phyloP scores from a whole-genome alignment of 2,888 invertebrate species.

The Noctua janthina region DNA sequence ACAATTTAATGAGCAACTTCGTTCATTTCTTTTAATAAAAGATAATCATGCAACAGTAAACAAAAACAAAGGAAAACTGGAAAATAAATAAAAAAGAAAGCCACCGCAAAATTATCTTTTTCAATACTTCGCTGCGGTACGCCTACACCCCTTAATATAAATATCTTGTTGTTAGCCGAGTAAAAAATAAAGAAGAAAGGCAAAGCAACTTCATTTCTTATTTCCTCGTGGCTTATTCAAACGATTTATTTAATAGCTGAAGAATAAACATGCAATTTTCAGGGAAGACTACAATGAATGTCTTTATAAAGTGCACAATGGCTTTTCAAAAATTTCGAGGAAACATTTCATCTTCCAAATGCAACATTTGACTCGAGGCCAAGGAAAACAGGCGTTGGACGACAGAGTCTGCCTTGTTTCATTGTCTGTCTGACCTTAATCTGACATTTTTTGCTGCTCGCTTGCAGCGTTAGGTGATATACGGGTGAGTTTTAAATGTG shows the following conservation, averaged over 20 bases:
- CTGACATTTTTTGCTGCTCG: constrained; percentile 78
- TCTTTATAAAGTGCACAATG: constrained; percentile 57
- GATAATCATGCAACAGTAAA: constrained; percentile 6
- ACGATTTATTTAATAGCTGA: constrained; percentile 54
- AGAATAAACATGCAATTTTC: constrained; percentile 57
- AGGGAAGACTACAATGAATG: constrained; percentile 40
- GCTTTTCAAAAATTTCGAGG: constrained; percentile 66
- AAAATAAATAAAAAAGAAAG: constrained; percentile 34
- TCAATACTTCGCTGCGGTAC: constrained; percentile 53
- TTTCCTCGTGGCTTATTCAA: constrained; percentile 46
- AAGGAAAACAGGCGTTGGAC: constrained; percentile 80
- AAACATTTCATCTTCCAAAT: constrained; percentile 79
- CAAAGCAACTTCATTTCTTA: constrained; percentile 45
- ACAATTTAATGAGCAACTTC: neutral
- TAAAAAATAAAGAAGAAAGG: constrained; percentile 24
- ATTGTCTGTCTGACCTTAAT: constrained; percentile 85
- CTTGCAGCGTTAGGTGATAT: constrained; percentile 71
- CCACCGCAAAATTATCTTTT: constrained; percentile 48
- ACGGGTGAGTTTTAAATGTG: constrained; percentile 46
- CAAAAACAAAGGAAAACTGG: constrained; percentile 16
- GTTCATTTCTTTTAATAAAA: constrained; percentile 6
- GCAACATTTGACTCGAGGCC: constrained; percentile 79
- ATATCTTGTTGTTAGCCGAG: constrained; percentile 51
- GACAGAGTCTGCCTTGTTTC: constrained; percentile 74
- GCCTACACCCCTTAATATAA: constrained; percentile 46